Conservation (phyloP, 1,140 invertebrate genomes). For the Thaumetopoea pityocampa region DNA sequence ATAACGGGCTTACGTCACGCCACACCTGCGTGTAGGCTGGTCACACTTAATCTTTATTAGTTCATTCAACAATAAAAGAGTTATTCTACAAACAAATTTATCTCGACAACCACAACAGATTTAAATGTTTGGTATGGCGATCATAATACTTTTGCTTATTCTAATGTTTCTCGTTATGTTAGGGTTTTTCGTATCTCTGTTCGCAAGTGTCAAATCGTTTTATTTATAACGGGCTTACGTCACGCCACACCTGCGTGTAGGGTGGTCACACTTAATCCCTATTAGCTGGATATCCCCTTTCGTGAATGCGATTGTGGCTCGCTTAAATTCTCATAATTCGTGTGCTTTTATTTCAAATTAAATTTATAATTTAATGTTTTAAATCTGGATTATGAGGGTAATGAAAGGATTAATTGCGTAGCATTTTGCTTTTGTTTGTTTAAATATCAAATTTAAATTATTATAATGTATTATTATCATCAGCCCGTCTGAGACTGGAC, state of each 20-base stretch:
- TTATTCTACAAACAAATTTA: too few relatives aligned
- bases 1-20: slow-evolving; percentile 44
- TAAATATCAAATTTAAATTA: too few relatives aligned
- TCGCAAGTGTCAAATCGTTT: slow-evolving; percentile 58
- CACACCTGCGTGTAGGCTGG: slow-evolving; percentile 46
- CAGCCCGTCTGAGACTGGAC: too few relatives aligned
- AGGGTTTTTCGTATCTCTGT: slow-evolving; percentile 36
- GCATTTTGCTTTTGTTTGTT: not conserved
- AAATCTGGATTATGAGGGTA: slow-evolving; percentile 1
- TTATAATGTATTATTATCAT: too few relatives aligned
- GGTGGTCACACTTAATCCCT: slow-evolving; percentile 36
- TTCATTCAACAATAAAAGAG: too few relatives aligned
- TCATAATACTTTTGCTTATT: too few relatives aligned
- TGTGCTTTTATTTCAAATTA: slow-evolving; percentile 9
- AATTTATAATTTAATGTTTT: slow-evolving; percentile 10
- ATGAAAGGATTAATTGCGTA: not conserved
- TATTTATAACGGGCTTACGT: slow-evolving; percentile 56
- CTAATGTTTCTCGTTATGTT: too few relatives aligned
- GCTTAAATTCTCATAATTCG: slow-evolving; percentile 17
- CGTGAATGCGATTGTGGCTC: slow-evolving; percentile 18
- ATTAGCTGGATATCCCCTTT: slow-evolving; percentile 27
- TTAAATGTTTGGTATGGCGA: too few relatives aligned
- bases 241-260: slow-evolving; percentile 43
- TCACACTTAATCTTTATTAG: slow-evolving; percentile 31
- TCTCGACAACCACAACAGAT: too few relatives aligned